Evolutionary conservation across 2,113 vertebrate genomes (phyloP).

Genomic region (Ploceus nigricollis): DNA sequence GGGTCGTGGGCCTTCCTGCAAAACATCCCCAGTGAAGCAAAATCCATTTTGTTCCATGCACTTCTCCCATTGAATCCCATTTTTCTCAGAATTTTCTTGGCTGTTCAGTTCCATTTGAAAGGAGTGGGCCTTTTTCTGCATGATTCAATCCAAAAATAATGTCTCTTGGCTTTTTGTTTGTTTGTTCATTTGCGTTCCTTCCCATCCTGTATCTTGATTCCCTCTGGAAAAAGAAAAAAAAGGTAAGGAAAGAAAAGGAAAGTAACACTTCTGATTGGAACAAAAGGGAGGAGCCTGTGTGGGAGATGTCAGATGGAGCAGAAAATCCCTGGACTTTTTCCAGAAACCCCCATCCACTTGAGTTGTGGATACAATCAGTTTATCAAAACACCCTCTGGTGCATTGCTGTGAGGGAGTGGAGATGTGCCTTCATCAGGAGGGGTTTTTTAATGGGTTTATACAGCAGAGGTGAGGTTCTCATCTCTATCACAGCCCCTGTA

Average conservation of each 20-base stretch:
- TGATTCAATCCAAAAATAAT: slow-evolving; percentile 2
- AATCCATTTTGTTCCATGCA: background rate
- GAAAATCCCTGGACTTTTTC: slow-evolving; percentile 56
- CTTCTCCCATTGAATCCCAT: background rate
- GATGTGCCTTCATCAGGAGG: accelerated
- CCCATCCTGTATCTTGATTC: background rate
- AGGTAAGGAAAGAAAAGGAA: background rate
- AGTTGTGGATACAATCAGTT: slow-evolving; percentile 26
- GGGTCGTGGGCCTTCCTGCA: accelerated
- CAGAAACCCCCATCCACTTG: slow-evolving; percentile 55
- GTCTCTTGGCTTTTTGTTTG: slow-evolving; percentile 24
- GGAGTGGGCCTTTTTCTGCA: background rate
- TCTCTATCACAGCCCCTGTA: background rate
- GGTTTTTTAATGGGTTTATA: background rate
- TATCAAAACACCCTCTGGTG: slow-evolving; percentile 48
- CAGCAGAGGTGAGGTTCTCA: background rate
- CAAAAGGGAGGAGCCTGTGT: slow-evolving; percentile 16
- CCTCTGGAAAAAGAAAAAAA: background rate
- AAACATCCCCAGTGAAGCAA: background rate
- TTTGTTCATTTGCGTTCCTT: background rate
- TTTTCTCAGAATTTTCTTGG: background rate
- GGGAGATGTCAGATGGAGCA: slow-evolving; percentile 37
- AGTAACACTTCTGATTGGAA: background rate
- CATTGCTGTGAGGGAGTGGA: background rate
- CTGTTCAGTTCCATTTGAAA: background rate